Conservation (phyloP, 2,888 invertebrate genomes). For the Acholoe squamosa region DNA sequence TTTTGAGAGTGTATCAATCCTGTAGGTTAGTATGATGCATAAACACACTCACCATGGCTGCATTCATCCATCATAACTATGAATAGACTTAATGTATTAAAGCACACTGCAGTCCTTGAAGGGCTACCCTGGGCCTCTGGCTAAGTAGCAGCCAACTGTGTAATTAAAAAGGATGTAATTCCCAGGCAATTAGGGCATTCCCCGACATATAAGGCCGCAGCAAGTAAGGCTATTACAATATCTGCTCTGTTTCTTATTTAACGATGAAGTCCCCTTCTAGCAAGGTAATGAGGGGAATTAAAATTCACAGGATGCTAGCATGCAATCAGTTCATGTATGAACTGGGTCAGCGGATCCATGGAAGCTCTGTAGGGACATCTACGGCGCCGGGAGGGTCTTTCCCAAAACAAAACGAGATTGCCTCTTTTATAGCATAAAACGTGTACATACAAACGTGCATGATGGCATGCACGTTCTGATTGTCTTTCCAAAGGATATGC, state of each 20-base stretch:
- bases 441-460: too few relatives aligned
- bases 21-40: too few relatives aligned
- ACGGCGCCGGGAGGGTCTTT: too few relatives aligned
- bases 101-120: too few relatives aligned
- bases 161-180: constrained; percentile 32
- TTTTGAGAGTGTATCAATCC: too few relatives aligned
- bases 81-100: too few relatives aligned
- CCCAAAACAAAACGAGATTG: too few relatives aligned
- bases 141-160: constrained; percentile 14
- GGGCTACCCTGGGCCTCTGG: neutral
- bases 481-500: too few relatives aligned
- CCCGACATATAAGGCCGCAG: neutral
- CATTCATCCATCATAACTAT: too few relatives aligned
- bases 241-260: neutral
- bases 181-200: constrained; percentile 29
- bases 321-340: neutral
- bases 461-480: too few relatives aligned
- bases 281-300: constrained; percentile 1
- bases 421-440: too few relatives aligned
- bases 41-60: too few relatives aligned
- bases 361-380: neutral
- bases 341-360: neutral
- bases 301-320: constrained; percentile 24
- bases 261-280: neutral
- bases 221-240: constrained; percentile 9